Base-by-base conservation (phyloP, 2,797 vertebrate species). In the Chanos chanos region DNA sequence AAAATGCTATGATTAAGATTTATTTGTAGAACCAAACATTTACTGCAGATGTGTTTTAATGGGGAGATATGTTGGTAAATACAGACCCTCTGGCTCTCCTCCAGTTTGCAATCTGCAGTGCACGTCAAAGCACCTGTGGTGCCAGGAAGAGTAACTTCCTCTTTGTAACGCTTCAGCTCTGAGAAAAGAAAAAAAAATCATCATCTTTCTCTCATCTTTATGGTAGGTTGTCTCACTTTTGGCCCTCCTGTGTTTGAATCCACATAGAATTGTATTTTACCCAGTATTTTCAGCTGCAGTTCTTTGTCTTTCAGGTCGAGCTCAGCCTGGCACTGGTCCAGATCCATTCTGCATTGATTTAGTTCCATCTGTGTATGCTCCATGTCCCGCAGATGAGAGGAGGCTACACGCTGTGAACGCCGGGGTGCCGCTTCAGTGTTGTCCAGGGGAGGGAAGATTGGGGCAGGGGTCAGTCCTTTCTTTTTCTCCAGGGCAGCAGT, bases 11-110 rank as follows among this genome's bases (percentile, higher is more conserved):
- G n/a, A n/a, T n/a, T n/a, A n/a, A n/a, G n/a, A n/a, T n/a, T n/a
- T n/a, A n/a, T n/a, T n/a, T n/a, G n/a, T n/a, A n/a, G n/a, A n/a
- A n/a, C n/a, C n/a, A n/a, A n/a, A n/a, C n/a, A n/a, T n/a, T n/a
- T n/a, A n/a, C n/a, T n/a, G n/a, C n/a, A n/a, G n/a, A n/a, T n/a
- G n/a, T n/a, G n/a, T n/a, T n/a, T n/a, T n/a, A n/a, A n/a, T n/a
- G n/a, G n/a, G n/a, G n/a, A n/a, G n/a, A n/a, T n/a, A 2, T 9
- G 16, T 25, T 2, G 33, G 40, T 3, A 7, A 10, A 9, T 8
- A 57, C 76, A 55, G n/a, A 99, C 97, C 92, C 90, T 90, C 66
- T 97, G 95, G 13, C 94, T 93, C 3, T 96, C 94, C 33, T 92
- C 88, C 62, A 99, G 86, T 68, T 99, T 99, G 64, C 88, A 92